phyloP scores from a whole-genome alignment of 2,797 vertebrate species.

The Pristis pectinata region DNA sequence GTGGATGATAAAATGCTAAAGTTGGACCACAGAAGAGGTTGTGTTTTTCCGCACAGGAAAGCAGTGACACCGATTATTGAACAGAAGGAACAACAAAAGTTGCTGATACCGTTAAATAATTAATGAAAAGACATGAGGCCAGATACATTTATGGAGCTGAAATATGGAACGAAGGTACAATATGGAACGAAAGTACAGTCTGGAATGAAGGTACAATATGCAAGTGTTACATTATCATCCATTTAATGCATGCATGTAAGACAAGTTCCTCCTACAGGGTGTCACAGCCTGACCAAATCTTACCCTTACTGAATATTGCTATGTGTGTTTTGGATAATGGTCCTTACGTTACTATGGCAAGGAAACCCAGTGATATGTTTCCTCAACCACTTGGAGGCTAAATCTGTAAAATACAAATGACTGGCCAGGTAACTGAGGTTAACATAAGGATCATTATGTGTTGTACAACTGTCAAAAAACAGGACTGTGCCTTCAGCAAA shows the following conservation, averaged over 20 bases:
- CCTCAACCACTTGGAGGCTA: not conserved
- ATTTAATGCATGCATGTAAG: too few relatives aligned
- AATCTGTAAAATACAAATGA: not conserved
- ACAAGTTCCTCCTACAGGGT: too few relatives aligned
- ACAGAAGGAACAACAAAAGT: not conserved
- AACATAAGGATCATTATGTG: not conserved
- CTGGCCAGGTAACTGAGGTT: not conserved
- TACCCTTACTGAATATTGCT: not conserved
- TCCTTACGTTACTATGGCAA: not conserved
- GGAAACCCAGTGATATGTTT: not conserved
- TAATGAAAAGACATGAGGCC: not conserved
- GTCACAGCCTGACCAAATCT: not conserved
- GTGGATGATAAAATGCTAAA: not conserved
- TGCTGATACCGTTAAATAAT: not conserved
- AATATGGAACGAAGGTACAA: too few relatives aligned
- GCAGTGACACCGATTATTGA: not conserved
- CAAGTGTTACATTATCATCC: too few relatives aligned
- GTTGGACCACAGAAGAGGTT: not conserved
- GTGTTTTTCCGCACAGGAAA: not conserved
- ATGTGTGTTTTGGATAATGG: not conserved
- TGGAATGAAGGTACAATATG: too few relatives aligned
- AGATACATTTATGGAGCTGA: too few relatives aligned
- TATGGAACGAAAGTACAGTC: too few relatives aligned
- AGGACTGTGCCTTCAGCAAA: not conserved
- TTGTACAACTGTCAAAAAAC: not conserved